Percentiles rank a stretch among this genome's conserved stretches.
Conservation (phyloP, 37 sponge, comb jelly and placozoan genomes). For the Lycopodina hypogea region DNA sequence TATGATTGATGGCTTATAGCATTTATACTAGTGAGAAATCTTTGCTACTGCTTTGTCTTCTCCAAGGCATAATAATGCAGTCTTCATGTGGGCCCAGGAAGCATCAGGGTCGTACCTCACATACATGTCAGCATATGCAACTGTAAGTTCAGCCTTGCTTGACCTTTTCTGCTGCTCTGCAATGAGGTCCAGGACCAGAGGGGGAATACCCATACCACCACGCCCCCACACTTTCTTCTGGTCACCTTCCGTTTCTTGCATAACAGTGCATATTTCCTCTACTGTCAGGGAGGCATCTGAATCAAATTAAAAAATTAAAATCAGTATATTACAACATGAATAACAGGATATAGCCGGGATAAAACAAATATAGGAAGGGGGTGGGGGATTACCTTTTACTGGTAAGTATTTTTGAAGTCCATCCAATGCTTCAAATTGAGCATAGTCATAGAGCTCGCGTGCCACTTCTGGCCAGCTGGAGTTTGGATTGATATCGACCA, state of each 20-base stretch:
- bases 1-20: too few species aligned
- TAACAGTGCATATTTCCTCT: background rate
- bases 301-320: background rate
- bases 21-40: background rate
- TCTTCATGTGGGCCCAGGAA: background rate
- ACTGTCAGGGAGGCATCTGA: background rate
- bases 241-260: background rate
- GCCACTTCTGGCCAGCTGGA: background rate
- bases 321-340: background rate
- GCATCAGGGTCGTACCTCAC: slow-evolving; percentile 3
- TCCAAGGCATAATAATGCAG: background rate
- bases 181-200: background rate
- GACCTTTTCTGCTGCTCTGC: background rate
- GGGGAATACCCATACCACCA: slow-evolving; percentile 1
- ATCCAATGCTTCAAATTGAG: background rate
- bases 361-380: too few species aligned
- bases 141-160: background rate
- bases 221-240: slow-evolving; percentile 2
- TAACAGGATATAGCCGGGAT: background rate
- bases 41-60: background rate
- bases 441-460: background rate
- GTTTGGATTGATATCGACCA: slow-evolving; percentile 1
- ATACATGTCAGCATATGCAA: background rate
- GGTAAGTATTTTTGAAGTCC: background rate
- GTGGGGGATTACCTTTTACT: background rate